Evolutionary conservation across 2,888 invertebrate species (phyloP).

Genomic region (Heliconius charithonia): DNA sequence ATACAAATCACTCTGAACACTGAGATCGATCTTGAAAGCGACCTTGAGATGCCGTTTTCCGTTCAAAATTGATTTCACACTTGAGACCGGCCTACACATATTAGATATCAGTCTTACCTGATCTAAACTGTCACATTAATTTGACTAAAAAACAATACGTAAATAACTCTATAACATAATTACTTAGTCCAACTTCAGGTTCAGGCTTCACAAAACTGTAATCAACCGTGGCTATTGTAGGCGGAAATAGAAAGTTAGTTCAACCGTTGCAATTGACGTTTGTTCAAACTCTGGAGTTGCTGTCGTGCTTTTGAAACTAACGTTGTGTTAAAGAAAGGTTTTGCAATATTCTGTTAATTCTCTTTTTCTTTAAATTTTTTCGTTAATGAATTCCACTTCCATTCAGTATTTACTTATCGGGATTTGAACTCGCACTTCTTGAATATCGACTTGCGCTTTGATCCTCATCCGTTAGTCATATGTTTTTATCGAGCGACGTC

Average conservation of each 20-base stretch:
- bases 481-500: too few species aligned
- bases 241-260: constrained; percentile 14
- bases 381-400: background rate
- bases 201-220: constrained; percentile 1
- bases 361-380: background rate
- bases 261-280: constrained; percentile 20
- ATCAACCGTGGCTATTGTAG: constrained; percentile 1
- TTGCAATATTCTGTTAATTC: background rate
- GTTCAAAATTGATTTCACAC: too few species aligned
- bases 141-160: background rate
- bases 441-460: too few species aligned
- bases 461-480: too few species aligned
- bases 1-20: too few species aligned
- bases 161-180: background rate
- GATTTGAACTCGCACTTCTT: background rate
- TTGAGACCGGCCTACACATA: too few species aligned
- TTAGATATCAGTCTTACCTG: too few species aligned
- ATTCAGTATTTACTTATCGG: background rate
- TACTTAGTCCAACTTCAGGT: background rate
- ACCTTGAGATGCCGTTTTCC: too few species aligned
- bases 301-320: background rate
- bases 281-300: constrained; percentile 11
- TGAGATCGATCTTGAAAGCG: too few species aligned
- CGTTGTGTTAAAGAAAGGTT: background rate
- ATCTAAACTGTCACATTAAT: background rate